Evolutionary conservation across 2,888 invertebrate species (phyloP), one percentile per base, ranked within the genome.

Genomic region (Apeira syringaria): DNA sequence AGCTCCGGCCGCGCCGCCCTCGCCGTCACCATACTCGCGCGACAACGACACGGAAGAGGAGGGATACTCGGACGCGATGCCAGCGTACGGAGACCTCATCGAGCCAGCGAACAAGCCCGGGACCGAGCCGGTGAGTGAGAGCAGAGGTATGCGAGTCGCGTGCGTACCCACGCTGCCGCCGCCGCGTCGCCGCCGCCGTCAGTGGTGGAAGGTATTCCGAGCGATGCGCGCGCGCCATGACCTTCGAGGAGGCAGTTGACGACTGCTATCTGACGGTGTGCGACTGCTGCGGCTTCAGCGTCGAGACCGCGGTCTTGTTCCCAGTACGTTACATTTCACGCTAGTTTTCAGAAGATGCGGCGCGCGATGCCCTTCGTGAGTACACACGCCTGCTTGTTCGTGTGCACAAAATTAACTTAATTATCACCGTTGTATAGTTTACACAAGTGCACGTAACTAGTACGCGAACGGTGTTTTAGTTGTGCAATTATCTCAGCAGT

Each of bases 271-370:
- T 85, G 56, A 80, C 81, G 53, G 89, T 89, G 75, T 90, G 90
- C 80, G 89, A 90, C 73, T 90, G 90, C 73, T 90, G 90, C 78
- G 90, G 90, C 60, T 90, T 89, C 85, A 88, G 83, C 86, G 72
- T 82, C 30, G 89, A 90, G 81, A 89, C 90, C 61, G 66, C 83
- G 51, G 78, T 89, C 56, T 70, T 90, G 71, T 73, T 75, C 74
- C 76, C 86, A 69, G 90, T 90, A 88, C 88, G 90, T 89, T 87
- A 65, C 64, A 68, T 83, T 86, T 81, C 77, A 79, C 82, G 75
- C 67, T 87, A 85, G 83, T 81, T 81, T 80, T 68, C 82, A 74
- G 76, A 73, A 80, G 76, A 62, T 68, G 69, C 61, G 65, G 69
- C 60, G 61, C 72, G 70, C 74, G 65, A 89, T 89, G 88, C 69